These are phyloP conservation scores for Chymomyza caudatula DNA, from an alignment of 2,888 invertebrate genomes.

Conservation along the genomic window DNA sequence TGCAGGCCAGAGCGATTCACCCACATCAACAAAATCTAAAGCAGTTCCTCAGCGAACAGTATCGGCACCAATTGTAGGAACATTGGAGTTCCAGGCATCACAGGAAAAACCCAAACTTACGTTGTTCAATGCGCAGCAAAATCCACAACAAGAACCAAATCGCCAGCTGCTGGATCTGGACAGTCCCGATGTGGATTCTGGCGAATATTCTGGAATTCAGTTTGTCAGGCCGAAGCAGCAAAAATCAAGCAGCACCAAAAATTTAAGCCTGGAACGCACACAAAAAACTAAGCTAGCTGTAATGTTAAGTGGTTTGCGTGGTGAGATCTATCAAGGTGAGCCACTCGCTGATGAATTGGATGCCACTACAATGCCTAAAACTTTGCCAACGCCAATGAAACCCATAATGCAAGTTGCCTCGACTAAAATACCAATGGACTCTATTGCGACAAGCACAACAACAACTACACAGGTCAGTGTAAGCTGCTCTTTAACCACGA, in stretches of 20 bases:
- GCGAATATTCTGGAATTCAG: constrained; percentile 69
- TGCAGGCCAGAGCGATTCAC: neutral
- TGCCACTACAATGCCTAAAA: neutral
- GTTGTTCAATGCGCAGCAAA: constrained; percentile 67
- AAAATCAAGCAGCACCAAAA: constrained; percentile 49
- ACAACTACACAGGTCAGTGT: neutral
- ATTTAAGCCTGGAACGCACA: constrained; percentile 68
- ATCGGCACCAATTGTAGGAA: constrained; percentile 24
- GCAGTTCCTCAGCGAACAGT: constrained; percentile 31
- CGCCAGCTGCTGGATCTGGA: constrained; percentile 17
- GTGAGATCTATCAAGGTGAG: constrained; percentile 73
- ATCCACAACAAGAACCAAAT: constrained; percentile 45
- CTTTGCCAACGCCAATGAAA: constrained; percentile 19
- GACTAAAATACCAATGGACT: neutral
- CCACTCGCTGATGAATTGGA: constrained; percentile 31
- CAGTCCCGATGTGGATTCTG: constrained; percentile 40
- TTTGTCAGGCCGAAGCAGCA: constrained; percentile 76
- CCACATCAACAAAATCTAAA: neutral
- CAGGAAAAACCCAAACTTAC: constrained; percentile 72
- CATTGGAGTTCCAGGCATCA: neutral
- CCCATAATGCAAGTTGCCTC: constrained; percentile 1
- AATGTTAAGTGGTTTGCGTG: constrained; percentile 75
- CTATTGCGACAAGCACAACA: neutral
- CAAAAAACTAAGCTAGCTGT: constrained; percentile 76
- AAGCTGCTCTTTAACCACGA: neutral